Base-by-base conservation (phyloP, 2,888 invertebrate species). In the Eulithis testata region DNA sequence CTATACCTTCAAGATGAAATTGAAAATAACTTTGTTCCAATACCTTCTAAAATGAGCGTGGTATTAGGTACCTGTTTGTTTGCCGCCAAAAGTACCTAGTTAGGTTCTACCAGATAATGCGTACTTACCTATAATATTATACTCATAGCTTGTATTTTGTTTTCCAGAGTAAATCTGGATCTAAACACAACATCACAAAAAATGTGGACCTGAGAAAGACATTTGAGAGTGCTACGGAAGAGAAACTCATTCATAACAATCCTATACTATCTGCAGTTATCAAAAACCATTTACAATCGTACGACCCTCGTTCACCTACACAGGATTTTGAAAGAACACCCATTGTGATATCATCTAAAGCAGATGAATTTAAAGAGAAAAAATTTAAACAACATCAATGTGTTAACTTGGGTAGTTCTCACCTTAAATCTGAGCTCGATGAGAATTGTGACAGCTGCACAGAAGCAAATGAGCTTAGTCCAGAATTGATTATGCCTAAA, bases 291-390 rank as follows among this genome's bases (percentile, higher is more conserved):
- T 81, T 93, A 53, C 90, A 91, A 65, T 90, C 90, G 9, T 93
- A 91, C 76, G 93, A 95, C 77, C 95, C 95, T 40, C 89, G 95
- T 45, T 95, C 95, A 2, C 95, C 95, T 31, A 91, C 94, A 53
- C 88, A 90, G 65, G 95, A 95, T 64, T 94, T 95, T 84, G 91
- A 93, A 66, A 86, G 95, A 61, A 95, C 95, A n/a, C 95, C 95
- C 14, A 94, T 95, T 63, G 80, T 91, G 50, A 82, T 93, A 75
- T 51, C 83, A 12, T 70, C 82, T 51, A 82, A 85, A 69, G 71
- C 76, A 65, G 82, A 85, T 55, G 81, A 85, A 67, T 9, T 71
- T 1, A 60, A 71, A 27, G 76, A 83, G 27, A 83, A 80, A 66
- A 82, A 76, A 49, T 12, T 73, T 44, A 60, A 80, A 57, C 75